Evolutionary conservation across 2,888 invertebrate species (phyloP), one percentile per base, ranked within the genome.

Genomic region (Amphiduros pacificus): DNA sequence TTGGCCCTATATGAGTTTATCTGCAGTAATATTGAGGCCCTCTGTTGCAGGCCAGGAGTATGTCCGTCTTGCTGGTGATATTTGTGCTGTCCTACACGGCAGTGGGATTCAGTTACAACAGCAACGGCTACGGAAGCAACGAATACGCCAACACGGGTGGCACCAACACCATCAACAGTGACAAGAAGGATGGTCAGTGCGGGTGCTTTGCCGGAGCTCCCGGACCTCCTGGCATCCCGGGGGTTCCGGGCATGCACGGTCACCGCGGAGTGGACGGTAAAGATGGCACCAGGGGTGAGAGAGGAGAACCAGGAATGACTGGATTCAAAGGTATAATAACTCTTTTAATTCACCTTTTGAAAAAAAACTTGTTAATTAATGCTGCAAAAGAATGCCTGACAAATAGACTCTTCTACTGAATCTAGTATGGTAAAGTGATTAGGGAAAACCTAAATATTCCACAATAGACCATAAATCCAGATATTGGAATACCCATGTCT

Each of bases 171-270:
- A 44, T 44, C n/a, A 44, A 44, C 44, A n/a, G n/a, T n/a, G n/a
- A n/a, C n/a, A n/a, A 44, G 20, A 44, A 44, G n/a, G 44, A 22
- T 20, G 44, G 44, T 6, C 6, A 4, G 44, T 44, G 44, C n/a
- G 5, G 6, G n/a, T 44, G 44, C 44, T n/a, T 22, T 17, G 11
- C 17, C 11, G 36, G 36, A 11, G 20, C 44, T 4, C n/a, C 22
- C 50, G 79, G 78, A 4, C 68, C 72, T 5, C 69, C 73, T 5
- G 80, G 80, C 1, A 59, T 70, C 17, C 75, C 77, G 29, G 80
- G 80, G 3, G 69, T 71, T 22, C 77, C 71, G 5, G 77, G 78
- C 6, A 61, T 70, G 26, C 74, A 74, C 28, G 80, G 80, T 1
- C 53, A 66, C 14, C 70, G 67, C 17, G 80, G 78, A 1, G 54